A percentile compares a stretch with the other conserved stretches of the same genome.
These are phyloP conservation scores for Trematocara nigrifrons DNA, from an alignment of 2,113 vertebrate genomes.

Conservation along the genomic window DNA sequence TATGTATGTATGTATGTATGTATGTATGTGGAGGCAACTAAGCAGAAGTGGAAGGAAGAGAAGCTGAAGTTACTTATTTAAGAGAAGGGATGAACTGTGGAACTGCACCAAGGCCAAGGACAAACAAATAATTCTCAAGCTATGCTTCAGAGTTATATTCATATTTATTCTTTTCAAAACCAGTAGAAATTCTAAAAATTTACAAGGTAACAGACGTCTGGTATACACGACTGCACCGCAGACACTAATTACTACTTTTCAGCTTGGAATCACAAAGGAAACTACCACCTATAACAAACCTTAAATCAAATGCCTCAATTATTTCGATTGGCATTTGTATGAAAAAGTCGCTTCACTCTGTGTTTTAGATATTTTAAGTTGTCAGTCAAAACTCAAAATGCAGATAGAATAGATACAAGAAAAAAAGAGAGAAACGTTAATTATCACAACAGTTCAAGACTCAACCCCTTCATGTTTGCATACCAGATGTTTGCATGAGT, in stretches of 20 bases:
- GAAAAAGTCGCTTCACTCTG: neutral
- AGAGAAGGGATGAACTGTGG: neutral
- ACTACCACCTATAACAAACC: constrained; percentile 16
- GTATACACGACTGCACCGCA: neutral
- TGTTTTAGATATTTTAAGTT: neutral
- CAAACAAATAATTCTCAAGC: neutral
- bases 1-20: neutral
- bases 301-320: constrained; percentile 8
- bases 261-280: constrained; percentile 14
- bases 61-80: neutral
- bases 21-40: neutral
- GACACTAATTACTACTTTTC: constrained; percentile 45
- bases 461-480: neutral
- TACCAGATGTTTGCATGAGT: neutral
- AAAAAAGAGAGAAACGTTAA: neutral
- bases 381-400: neutral
- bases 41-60: neutral
- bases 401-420: neutral
- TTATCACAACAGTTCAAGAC: neutral
- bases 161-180: neutral
- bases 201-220: neutral
- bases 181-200: neutral
- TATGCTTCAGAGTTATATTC: neutral
- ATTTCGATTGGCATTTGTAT: constrained; percentile 24
- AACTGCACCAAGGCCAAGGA: neutral